Evolutionary conservation across 1,140 invertebrate species (phyloP).

Genomic region (Cydia strobilella): DNA sequence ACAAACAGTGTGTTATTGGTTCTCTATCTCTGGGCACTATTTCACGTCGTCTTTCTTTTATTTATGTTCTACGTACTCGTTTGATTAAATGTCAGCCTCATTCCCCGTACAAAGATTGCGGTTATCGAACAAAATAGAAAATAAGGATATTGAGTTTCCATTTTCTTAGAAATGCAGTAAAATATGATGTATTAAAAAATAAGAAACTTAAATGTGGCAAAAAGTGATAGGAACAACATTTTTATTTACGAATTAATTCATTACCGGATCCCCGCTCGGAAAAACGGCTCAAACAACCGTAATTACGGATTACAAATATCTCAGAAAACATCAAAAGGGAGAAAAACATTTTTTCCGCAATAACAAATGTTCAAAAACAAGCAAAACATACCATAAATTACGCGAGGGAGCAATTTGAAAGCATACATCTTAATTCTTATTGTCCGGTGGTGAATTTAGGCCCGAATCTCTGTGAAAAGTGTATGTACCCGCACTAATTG

Average conservation of each 20-base stretch:
- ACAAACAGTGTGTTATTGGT: not conserved
- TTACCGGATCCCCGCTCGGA: not conserved
- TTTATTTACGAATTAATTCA: constrained; percentile 18
- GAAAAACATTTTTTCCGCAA: constrained; percentile 4
- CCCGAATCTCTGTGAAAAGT: constrained; percentile 14
- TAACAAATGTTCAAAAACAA: constrained; percentile 30
- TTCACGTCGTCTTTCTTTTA: constrained; percentile 6
- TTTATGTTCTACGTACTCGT: not conserved
- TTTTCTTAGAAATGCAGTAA: not conserved
- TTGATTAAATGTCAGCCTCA: not conserved
- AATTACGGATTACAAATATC: constrained; percentile 26
- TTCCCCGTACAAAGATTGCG: not conserved
- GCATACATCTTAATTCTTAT: constrained; percentile 26
- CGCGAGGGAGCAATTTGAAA: not conserved
- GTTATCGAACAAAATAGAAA: not conserved
- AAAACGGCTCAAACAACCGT: constrained; percentile 18
- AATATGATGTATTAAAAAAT: not conserved
- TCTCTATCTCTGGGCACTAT: not conserved
- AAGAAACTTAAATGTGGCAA: not conserved
- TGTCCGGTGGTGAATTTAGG: not conserved
- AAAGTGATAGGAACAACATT: not conserved
- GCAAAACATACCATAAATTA: constrained; percentile 7
- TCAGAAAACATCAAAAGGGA: constrained; percentile 2
- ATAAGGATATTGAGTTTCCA: not conserved
- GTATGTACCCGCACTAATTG: constrained; percentile 15